Conservation (phyloP, 2,797 vertebrate species). For the Gastrophryne carolinensis region DNA sequence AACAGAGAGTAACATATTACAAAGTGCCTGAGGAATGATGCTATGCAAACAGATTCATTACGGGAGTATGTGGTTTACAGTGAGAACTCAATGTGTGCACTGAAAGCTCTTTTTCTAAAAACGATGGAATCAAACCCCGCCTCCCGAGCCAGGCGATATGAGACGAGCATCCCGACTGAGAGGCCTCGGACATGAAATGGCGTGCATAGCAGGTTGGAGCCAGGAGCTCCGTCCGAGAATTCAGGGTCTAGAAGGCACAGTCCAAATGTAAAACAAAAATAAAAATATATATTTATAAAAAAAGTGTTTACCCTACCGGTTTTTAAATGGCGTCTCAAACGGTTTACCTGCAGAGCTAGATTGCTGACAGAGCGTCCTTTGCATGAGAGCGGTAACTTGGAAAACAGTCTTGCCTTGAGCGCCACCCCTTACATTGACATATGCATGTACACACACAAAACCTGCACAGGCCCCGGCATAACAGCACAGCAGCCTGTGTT, state of each 20-base stretch:
- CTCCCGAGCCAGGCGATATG: conserved; percentile 43
- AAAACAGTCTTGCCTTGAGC: not conserved
- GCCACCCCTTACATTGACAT: not conserved
- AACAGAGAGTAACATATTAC: not conserved
- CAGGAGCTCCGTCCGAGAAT: conserved; percentile 42
- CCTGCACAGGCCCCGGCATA: not conserved
- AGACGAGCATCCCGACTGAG: conserved; percentile 34
- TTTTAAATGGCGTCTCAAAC: conserved; percentile 1
- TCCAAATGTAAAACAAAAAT: conserved; percentile 35
- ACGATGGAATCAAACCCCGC: conserved; percentile 47
- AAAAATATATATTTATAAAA: conserved; percentile 40
- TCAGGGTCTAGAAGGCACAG: conserved; percentile 50
- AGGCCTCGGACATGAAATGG: conserved; percentile 53
- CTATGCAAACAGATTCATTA: conserved; percentile 35
- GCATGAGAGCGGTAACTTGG: too few relatives aligned
- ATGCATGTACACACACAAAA: not conserved
- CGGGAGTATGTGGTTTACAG: conserved; percentile 19
- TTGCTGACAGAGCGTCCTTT: too few relatives aligned
- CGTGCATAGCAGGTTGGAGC: conserved; percentile 49
- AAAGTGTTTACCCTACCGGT: conserved; percentile 26
- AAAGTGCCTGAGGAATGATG: conserved; percentile 44
- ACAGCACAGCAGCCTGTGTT: not conserved
- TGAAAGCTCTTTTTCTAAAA: conserved; percentile 42
- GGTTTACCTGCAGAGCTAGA: not conserved
- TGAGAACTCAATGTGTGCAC: conserved; percentile 35